phyloP scores from a whole-genome alignment of 2,888 invertebrate species.

The Nymphalis c-album region DNA sequence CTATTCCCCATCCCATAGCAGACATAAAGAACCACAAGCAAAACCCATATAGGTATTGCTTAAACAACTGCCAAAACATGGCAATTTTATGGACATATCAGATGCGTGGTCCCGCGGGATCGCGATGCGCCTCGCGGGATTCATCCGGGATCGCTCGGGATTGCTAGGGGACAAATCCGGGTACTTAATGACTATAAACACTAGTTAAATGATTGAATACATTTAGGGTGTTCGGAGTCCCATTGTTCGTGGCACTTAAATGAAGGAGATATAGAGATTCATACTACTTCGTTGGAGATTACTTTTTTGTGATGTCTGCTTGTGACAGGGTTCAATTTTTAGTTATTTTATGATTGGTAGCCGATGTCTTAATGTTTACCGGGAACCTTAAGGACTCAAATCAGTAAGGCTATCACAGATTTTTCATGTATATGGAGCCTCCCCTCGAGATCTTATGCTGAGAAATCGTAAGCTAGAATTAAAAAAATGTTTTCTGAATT shows the following conservation, averaged over 20 bases:
- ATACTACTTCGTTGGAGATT: neutral
- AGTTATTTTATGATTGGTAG: no score
- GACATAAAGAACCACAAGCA: constrained; percentile 43
- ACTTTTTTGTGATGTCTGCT: neutral
- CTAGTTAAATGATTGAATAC: constrained; percentile 73
- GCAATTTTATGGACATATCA: constrained; percentile 50
- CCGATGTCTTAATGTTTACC: no score
- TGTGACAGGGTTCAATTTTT: neutral
- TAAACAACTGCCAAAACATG: constrained; percentile 54
- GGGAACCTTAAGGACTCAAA: no score
- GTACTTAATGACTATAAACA: constrained; percentile 74
- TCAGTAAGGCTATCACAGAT: no score
- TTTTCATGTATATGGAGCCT: no score
- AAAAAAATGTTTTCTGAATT: no score
- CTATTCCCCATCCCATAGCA: constrained; percentile 15
- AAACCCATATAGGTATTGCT: constrained; percentile 48
- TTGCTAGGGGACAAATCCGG: constrained; percentile 40
- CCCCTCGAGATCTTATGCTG: no score
- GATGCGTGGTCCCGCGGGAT: constrained; percentile 45
- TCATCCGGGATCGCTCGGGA: constrained; percentile 30
- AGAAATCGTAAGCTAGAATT: no score
- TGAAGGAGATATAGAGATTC: neutral
- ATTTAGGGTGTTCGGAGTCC: constrained; percentile 35
- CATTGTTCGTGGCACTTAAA: constrained; percentile 7
- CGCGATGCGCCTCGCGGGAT: constrained; percentile 47